Conservation (phyloP, 2,888 invertebrate genomes). For the Papilio protenor region DNA sequence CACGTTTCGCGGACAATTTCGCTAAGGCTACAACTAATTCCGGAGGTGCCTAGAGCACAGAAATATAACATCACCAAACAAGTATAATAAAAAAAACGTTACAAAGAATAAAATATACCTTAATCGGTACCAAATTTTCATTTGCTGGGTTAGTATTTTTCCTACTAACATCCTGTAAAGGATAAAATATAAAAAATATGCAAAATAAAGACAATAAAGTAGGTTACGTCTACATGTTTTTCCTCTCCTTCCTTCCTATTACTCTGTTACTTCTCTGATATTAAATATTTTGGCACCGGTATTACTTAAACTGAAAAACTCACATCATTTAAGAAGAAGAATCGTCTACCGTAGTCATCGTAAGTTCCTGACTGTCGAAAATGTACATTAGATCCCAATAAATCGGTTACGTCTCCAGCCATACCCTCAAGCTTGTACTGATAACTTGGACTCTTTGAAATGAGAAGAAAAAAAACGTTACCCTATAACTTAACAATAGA, state of each 20-base stretch:
- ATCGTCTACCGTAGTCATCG: slow-evolving; percentile 61
- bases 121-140: slow-evolving; percentile 46
- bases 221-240: not conserved
- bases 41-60: slow-evolving; percentile 60
- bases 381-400: slow-evolving; percentile 58
- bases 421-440: slow-evolving; percentile 50
- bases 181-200: slow-evolving; percentile 5
- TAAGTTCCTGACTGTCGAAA: slow-evolving; percentile 54
- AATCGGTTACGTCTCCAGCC: slow-evolving; percentile 54
- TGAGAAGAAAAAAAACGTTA: not conserved
- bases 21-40: slow-evolving; percentile 65
- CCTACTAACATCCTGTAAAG: slow-evolving; percentile 42
- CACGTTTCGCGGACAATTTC: slow-evolving; percentile 55
- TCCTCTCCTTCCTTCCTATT: not conserved
- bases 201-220: not conserved
- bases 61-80: not conserved
- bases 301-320: slow-evolving; percentile 32
- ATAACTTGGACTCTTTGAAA: slow-evolving; percentile 21
- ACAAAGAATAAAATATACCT: slow-evolving; percentile 45
- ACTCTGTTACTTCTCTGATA: not conserved
- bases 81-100: not conserved
- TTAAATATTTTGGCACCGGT: not conserved
- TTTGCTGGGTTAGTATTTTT: slow-evolving; percentile 32
- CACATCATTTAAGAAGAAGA: slow-evolving; percentile 59
- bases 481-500: not conserved